phyloP scores from a whole-genome alignment of 1,140 invertebrate species.

The Zaprionus davidi region DNA sequence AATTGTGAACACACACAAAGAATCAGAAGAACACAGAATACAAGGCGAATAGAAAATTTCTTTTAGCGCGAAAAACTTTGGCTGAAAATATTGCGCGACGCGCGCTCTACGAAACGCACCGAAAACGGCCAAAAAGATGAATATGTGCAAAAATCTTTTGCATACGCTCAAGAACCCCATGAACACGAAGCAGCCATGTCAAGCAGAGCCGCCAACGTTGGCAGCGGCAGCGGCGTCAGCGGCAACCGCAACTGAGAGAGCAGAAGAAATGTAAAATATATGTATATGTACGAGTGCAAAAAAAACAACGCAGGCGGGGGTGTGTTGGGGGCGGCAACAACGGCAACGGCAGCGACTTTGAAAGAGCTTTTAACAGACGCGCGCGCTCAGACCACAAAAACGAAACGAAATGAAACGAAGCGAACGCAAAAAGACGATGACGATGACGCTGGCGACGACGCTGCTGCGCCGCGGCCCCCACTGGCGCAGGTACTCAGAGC shows the following conservation, averaged over 20 bases:
- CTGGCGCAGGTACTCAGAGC: slow-evolving; percentile 26
- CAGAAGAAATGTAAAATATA: slow-evolving; percentile 45
- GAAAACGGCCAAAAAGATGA: slow-evolving; percentile 84
- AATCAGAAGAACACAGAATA: slow-evolving; percentile 44
- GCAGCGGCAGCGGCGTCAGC: slow-evolving; percentile 41
- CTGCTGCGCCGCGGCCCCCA: slow-evolving; percentile 24
- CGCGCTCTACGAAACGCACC: slow-evolving; percentile 83
- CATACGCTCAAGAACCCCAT: slow-evolving; percentile 84
- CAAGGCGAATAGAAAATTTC: slow-evolving; percentile 49
- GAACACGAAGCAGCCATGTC: slow-evolving; percentile 60
- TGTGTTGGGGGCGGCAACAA: slow-evolving; percentile 56
- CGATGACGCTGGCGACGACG: slow-evolving; percentile 31
- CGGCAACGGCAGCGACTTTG: slow-evolving; percentile 47
- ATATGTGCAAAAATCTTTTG: slow-evolving; percentile 84
- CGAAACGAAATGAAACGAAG: slow-evolving; percentile 69
- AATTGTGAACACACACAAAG: slow-evolving; percentile 20
- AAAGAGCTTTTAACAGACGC: slow-evolving; percentile 72
- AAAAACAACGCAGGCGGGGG: slow-evolving; percentile 18
- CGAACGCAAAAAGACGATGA: slow-evolving; percentile 65
- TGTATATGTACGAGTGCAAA: slow-evolving; percentile 17
- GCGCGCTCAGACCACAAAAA: slow-evolving; percentile 66
- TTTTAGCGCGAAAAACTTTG: slow-evolving; percentile 71
- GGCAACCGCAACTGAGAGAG: slow-evolving; percentile 54
- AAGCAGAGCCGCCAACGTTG: slow-evolving; percentile 54
- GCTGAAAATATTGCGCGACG: slow-evolving; percentile 59